Conservation (phyloP, 1,140 invertebrate species). For the Drosophila jambulina region DNA sequence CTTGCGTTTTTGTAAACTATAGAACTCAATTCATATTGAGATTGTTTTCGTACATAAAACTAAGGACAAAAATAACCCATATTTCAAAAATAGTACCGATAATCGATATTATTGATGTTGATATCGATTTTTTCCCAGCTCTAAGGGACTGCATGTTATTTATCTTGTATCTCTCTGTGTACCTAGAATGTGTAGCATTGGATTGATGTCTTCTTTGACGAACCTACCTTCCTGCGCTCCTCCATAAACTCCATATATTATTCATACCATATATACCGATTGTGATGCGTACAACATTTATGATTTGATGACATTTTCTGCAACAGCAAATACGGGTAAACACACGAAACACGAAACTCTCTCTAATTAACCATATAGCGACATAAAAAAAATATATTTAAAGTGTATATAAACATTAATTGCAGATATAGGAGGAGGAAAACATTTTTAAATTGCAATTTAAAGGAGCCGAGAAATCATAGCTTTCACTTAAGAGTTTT, state of each 20-base stretch:
- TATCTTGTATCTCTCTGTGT: conserved; percentile 16
- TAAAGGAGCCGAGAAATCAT: conserved; percentile 36
- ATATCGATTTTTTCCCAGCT: not conserved
- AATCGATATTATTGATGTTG: not conserved
- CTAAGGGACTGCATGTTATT: conserved; percentile 15
- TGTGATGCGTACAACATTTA: conserved; percentile 47
- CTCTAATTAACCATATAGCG: conserved; percentile 38
- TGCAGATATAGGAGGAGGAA: conserved; percentile 10
- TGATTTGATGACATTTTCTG: conserved; percentile 54
- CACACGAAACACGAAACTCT: conserved; percentile 51
- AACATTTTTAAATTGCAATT: conserved; percentile 28
- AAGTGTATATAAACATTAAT: conserved; percentile 41
- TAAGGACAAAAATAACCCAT: too few species aligned
- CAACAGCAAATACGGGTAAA: conserved; percentile 78
- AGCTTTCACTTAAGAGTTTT: conserved; percentile 54
- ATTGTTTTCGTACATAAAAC: not conserved
- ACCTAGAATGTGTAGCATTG: conserved; percentile 33
- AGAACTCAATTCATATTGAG: not conserved
- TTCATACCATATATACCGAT: conserved; percentile 30
- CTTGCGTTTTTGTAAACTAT: not conserved
- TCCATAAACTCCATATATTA: conserved; percentile 23
- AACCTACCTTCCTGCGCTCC: conserved; percentile 11
- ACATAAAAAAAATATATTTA: conserved; percentile 21
- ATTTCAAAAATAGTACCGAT: not conserved
- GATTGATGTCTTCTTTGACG: conserved; percentile 37